Conservation (phyloP, 1,140 invertebrate species). For the Calosoma granatense region DNA sequence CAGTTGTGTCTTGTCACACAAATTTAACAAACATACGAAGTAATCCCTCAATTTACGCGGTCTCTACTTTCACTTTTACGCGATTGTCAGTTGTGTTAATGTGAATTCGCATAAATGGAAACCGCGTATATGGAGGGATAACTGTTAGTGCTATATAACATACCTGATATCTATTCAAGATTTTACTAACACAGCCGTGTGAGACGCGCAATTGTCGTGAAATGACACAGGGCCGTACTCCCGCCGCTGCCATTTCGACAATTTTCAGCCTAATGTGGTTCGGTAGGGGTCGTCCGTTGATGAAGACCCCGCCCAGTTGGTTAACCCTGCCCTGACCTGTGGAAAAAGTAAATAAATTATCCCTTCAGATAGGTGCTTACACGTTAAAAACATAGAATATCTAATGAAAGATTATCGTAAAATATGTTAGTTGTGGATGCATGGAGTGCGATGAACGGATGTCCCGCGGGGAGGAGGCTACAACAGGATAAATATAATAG, state of each 20-base stretch:
- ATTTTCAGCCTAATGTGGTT: constrained; percentile 71
- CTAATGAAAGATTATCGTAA: neutral
- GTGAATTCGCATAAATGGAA: no score
- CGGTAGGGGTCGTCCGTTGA: constrained; percentile 71
- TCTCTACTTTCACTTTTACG: no score
- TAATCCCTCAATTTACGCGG: no score
- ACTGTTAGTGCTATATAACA: no score
- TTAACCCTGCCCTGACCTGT: constrained; percentile 71
- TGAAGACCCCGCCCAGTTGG: constrained; percentile 77
- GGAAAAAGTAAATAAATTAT: constrained; percentile 22
- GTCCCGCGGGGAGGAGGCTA: no score
- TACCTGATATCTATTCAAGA: constrained; percentile 63
- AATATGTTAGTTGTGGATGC: constrained; percentile 11
- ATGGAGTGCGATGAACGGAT: neutral
- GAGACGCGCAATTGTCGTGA: constrained; percentile 69
- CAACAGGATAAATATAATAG: no score
- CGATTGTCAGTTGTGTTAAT: no score
- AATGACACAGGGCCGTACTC: constrained; percentile 70
- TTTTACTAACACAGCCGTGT: constrained; percentile 77
- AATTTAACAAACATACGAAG: no score
- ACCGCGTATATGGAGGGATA: no score
- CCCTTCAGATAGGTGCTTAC: constrained; percentile 1
- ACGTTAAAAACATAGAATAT: constrained; percentile 1
- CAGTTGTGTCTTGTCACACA: no score
- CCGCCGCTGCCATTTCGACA: constrained; percentile 70